These are phyloP conservation scores for Thera britannica DNA, from an alignment of 2,888 invertebrate species.

Conservation along the genomic window DNA sequence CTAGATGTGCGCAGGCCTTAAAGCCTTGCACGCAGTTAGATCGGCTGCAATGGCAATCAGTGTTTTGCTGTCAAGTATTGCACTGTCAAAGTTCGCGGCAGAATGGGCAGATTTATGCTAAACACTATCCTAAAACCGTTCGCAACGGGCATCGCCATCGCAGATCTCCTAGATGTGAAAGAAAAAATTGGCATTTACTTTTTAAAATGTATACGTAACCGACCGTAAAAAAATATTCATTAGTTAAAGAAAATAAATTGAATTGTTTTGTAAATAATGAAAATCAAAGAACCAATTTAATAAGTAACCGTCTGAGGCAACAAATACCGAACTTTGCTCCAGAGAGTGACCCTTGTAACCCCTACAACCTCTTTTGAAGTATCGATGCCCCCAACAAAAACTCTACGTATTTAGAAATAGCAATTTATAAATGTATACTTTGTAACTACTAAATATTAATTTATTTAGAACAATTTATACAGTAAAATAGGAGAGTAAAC, in stretches of 20 bases:
- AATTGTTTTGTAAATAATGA: not conserved
- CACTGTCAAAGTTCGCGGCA: no score
- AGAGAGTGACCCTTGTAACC: not conserved
- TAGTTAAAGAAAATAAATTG: not conserved
- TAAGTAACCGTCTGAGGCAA: conserved; percentile 24
- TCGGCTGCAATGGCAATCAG: no score
- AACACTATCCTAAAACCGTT: no score
- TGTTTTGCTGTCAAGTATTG: no score
- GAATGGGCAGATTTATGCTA: no score
- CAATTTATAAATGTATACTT: conserved; percentile 10
- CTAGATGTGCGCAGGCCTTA: no score
- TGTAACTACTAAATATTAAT: conserved; percentile 19
- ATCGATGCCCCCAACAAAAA: conserved; percentile 46
- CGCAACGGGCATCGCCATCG: no score
- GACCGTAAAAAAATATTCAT: not conserved
- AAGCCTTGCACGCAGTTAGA: no score
- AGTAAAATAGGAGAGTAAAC: conserved; percentile 12
- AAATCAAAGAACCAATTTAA: not conserved
- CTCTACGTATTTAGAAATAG: conserved; percentile 52
- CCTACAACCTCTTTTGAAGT: conserved; percentile 50
- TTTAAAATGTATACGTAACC: not conserved
- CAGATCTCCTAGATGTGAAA: no score
- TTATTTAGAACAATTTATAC: conserved; percentile 6
- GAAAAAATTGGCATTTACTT: not conserved
- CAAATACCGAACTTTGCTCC: conserved; percentile 21